These are phyloP conservation scores for Lathronympha strigana DNA, from an alignment of 2,888 invertebrate species.

Conservation along the genomic window DNA sequence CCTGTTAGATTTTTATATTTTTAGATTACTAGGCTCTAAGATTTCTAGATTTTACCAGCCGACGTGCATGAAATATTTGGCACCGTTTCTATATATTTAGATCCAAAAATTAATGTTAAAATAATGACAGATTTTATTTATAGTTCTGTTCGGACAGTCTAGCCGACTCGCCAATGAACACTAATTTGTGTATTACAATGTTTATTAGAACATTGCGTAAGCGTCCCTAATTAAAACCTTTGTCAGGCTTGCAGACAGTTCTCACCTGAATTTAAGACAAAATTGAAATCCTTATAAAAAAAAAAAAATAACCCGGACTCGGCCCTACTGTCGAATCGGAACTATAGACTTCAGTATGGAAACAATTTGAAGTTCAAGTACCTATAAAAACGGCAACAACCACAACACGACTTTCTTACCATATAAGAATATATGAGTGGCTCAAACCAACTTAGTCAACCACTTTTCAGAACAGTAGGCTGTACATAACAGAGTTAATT, in stretches of 20 bases:
- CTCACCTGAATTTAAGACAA: too few relatives aligned
- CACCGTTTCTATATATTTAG: constrained; percentile 5
- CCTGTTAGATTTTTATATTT: too few relatives aligned
- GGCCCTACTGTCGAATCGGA: neutral
- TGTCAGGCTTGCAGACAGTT: too few relatives aligned
- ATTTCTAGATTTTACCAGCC: neutral
- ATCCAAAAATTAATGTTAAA: constrained; percentile 1
- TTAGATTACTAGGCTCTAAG: too few relatives aligned
- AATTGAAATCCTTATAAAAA: too few relatives aligned
- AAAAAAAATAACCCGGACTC: neutral
- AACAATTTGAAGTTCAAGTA: neutral
- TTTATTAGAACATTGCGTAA: too few relatives aligned
- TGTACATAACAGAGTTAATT: too few relatives aligned
- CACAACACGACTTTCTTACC: neutral
- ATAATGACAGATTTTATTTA: neutral
- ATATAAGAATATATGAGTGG: too few relatives aligned
- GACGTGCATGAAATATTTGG: constrained; percentile 21
- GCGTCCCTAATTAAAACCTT: too few relatives aligned
- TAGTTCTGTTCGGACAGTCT: neutral
- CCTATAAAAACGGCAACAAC: neutral
- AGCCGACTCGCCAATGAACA: too few relatives aligned
- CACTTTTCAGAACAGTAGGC: neutral
- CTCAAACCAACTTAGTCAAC: too few relatives aligned
- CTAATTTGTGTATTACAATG: too few relatives aligned
- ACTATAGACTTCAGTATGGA: neutral